A percentile compares a stretch with the other conserved stretches of the same genome.
phyloP scores from a whole-genome alignment of 2,113 vertebrate species.

The Pomatostomus ruficeps region DNA sequence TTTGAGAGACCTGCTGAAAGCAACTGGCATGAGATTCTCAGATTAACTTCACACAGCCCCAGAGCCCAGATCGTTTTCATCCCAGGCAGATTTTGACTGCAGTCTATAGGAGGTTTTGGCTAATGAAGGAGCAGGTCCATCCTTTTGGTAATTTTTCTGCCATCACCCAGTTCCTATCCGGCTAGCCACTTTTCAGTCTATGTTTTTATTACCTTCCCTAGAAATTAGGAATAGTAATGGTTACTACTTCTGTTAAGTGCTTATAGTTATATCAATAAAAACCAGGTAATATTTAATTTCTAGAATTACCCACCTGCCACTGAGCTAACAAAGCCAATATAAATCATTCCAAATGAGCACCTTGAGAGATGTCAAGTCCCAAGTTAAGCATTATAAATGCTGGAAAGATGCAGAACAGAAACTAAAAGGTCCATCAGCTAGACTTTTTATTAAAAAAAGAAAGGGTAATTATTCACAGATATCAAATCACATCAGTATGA shows the following conservation, averaged over 20 bases:
- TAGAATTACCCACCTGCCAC: neutral
- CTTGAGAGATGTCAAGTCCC: slow-evolving; percentile 15
- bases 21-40: neutral
- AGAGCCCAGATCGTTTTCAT: neutral
- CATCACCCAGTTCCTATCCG: neutral
- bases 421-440: neutral
- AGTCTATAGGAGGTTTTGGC: neutral
- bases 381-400: slow-evolving; percentile 17
- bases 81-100: neutral
- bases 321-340: slow-evolving; percentile 2
- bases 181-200: neutral
- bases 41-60: neutral
- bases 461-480: neutral
- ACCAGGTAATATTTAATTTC: neutral
- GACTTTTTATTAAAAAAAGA: neutral
- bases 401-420: slow-evolving; percentile 1
- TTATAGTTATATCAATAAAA: slow-evolving; percentile 12
- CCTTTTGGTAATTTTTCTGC: neutral
- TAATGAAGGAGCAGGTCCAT: neutral
- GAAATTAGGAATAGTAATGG: neutral
- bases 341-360: slow-evolving; percentile 36
- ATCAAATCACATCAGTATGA: neutral
- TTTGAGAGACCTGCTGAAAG: slow-evolving; percentile 19
- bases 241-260: slow-evolving; percentile 7
- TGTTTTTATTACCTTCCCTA: neutral